Conservation (phyloP, 2,888 invertebrate species). For the Chironomus riparius region DNA sequence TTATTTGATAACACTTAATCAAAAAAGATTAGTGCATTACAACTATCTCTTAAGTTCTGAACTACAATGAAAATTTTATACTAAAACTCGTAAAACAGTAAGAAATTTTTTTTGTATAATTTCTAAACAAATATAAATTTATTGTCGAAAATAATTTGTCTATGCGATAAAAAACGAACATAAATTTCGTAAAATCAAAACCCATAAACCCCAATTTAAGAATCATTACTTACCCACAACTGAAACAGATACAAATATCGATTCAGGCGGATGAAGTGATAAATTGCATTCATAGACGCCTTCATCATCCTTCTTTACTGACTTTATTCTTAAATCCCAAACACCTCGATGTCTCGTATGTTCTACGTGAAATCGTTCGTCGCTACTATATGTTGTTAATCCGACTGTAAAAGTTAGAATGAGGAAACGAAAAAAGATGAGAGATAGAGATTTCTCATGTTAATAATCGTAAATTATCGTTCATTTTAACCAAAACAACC, state of each 20-base stretch:
- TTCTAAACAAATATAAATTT: too few relatives aligned
- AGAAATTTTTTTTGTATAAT: too few relatives aligned
- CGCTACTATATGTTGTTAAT: slow-evolving; percentile 52
- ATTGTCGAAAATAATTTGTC: background rate
- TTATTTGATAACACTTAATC: too few relatives aligned
- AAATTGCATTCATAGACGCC: slow-evolving; percentile 55
- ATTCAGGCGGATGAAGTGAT: slow-evolving; percentile 56
- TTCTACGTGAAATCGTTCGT: slow-evolving; percentile 54
- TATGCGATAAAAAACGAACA: too few relatives aligned
- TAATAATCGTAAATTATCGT: background rate
- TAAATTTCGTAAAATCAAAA: too few relatives aligned
- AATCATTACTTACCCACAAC: slow-evolving; percentile 49
- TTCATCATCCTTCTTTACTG: slow-evolving; percentile 41
- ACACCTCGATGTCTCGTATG: slow-evolving; percentile 52
- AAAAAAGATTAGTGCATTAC: too few relatives aligned
- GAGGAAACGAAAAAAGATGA: background rate
- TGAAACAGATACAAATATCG: slow-evolving; percentile 54
- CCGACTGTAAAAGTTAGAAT: slow-evolving; percentile 46
- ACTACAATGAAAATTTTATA: too few relatives aligned
- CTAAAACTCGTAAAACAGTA: too few relatives aligned
- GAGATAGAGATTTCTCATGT: background rate
- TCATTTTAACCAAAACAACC: slow-evolving; percentile 43
- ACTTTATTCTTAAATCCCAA: slow-evolving; percentile 46
- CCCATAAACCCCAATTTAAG: too few relatives aligned
- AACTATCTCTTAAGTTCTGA: too few relatives aligned